Base-by-base conservation (phyloP, 2,888 invertebrate species). In the Deilephila elpenor region DNA sequence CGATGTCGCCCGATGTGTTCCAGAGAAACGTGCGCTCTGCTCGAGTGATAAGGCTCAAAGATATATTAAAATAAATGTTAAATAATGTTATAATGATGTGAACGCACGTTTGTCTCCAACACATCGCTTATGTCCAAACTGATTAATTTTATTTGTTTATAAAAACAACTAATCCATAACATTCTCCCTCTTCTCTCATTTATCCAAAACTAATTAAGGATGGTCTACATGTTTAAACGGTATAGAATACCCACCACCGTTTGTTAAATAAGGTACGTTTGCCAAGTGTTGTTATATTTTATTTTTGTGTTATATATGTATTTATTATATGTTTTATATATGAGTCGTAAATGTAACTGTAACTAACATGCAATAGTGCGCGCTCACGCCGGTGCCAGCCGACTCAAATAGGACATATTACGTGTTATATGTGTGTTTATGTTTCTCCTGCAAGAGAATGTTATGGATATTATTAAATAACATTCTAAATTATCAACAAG, bases 191-290 rank as follows among this genome's bases (percentile, higher is more conserved):
- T 92, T 93, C 91, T 93, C 91, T 90, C 91, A 90, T 92, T 92
- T 91, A 93, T 89, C 93, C 93, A 93, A 94, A 93, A 94, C 93
- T 93, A 89, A 91, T 93, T 94, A 94, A 94, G 94, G 94, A 94
- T 93, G 93, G 90, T 89, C 93, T 89, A 93, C 92, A 91, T 91
- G 91, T 92, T 92, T 92, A 92, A 91, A 92, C 90, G 94, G 94
- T 93, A 90, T 86, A 86, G 89, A 89, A 88, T 92, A 90, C 93
- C 67, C 92, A 91, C 91, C 93, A 91, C 92, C 93, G 93, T 93
- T 91, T 91, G 92, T 92, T 91, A 82, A 83, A 87, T 88, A 92
- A 94, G 94, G 94, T 94, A 94, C 93, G 94, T 94, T 89, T 85
- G 88, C 90, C 86, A 88, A 86, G 90, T 91, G 90, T 93, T 93